Evolutionary conservation across 92 coral and sea anemone genomes (phyloP), one percentile per base, ranked within the genome.

Genomic region (Nematostella vectensis): DNA sequence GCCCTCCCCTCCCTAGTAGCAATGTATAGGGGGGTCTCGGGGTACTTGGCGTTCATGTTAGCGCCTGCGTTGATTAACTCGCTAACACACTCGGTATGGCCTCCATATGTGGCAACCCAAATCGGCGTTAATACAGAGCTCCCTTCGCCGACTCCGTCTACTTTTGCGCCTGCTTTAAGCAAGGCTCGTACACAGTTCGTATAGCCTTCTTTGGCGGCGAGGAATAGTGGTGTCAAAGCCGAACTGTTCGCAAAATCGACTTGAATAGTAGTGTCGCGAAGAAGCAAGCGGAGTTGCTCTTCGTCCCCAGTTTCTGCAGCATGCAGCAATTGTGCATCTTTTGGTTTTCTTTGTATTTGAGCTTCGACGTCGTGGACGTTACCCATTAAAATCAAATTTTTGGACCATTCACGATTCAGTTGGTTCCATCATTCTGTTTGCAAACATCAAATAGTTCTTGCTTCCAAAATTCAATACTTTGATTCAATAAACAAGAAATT

Each of bases 191-290:
- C 48, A 36, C 95, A 85, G n/a, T 85, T 88, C 0, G 70, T 68
- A 54, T 85, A 82, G 19, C 95, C 95, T 59, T 85, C 88, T 67
- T 85, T 85, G 28, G 95, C 83, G 2, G 95, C 88, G 2, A 85
- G 61, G 62, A 85, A 72, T 50, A 85, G 29, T 9, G 95, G 67
- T 22, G 95, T 85, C 1, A 85, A 65, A 38, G 95, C 95, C 0
- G 88, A 71, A 68, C 95, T 85, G 62, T 85, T 85, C 40, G 76
- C 70, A 25, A 55, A 31, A 54, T 85, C 95, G 3, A 80, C 64
- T 11, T 47, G 22, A 0, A 60, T 59, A 52, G 63, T 65, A 24
- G 56, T 53, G 47, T 57, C 69, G 25, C 56, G 63, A 28, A 85
- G 59, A 48, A 85, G 71, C 19, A 55, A 44, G 39, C 55, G 27